Evolutionary conservation across 1,140 invertebrate genomes (phyloP), one percentile per base, ranked within the genome.

Genomic region (Drosophila nigromelanica): DNA sequence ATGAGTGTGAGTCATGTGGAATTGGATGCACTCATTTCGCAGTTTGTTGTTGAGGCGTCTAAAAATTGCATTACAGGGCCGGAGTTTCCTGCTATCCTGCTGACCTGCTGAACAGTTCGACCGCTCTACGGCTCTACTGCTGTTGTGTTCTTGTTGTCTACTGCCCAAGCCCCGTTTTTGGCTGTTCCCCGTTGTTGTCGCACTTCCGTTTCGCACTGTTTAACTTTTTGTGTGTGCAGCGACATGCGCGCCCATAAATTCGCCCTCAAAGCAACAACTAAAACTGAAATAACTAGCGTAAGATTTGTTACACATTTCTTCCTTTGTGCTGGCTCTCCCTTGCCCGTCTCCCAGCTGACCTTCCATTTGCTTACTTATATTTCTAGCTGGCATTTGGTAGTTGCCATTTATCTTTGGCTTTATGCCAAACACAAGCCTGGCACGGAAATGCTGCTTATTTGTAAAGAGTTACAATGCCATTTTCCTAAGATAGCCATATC

Each of bases 221-320:
- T 89, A 89, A 78, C 83, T 89, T 89, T 89, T 89, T 87, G 82
- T 87, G 82, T 87, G 81, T 86, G 82, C 82, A 87, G 71, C 76
- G 82, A 87, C 82, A 86, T 86, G 82, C 71, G 83, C 83, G 76
- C 67, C 70, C 82, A 87, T 89, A 87, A 89, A 87, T 87, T 78
- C 79, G 75, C 66, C 81, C 60, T 54, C 60, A 21, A 69, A 60
- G 62, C 59, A 63, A 54, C 47, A 78, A 59, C 68, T 39, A 64
- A 63, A 51, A 61, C 45, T 60, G 51, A 33, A 66, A 67, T 70
- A 76, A 78, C 54, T 69, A 75, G 68, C 51, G 61, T 59, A 76
- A 78, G 82, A 86, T 86, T 86, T 86, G 82, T 79, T 76, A 82
- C 67, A 86, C 61, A 69, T 75, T 70, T 73, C 66, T 73, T 56